Conservation (phyloP, 2,888 invertebrate species). For the Dryadula phaetusa region DNA sequence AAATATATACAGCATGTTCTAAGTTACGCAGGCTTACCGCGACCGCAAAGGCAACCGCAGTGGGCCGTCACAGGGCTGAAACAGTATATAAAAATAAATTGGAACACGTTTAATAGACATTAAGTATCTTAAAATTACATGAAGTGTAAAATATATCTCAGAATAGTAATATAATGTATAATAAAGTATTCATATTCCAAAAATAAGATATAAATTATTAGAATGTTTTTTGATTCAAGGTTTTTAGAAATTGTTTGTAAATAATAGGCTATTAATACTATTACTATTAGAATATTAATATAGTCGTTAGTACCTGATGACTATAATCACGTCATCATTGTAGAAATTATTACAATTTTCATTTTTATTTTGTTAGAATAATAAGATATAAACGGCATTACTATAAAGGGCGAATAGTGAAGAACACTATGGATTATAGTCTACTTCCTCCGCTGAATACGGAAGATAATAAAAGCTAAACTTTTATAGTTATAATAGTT, state of each 20-base stretch:
- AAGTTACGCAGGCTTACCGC: slow-evolving; percentile 47
- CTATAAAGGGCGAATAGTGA: no score
- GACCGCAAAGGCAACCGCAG: slow-evolving; percentile 52
- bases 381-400: no score
- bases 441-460: no score
- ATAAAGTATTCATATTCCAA: background rate
- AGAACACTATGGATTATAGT: no score
- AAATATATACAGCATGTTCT: slow-evolving; percentile 51
- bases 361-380: no score
- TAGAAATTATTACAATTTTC: no score
- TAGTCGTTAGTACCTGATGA: no score
- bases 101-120: slow-evolving; percentile 15
- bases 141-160: background rate
- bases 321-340: no score
- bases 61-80: slow-evolving; percentile 46
- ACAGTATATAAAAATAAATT: slow-evolving; percentile 36
- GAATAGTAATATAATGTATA: background rate
- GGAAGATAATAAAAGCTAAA: no score
- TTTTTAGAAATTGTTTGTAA: background rate
- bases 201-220: background rate
- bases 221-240: background rate
- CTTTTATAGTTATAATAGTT: no score
- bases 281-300: no score
- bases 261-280: no score
- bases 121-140: slow-evolving; percentile 1